These are phyloP conservation scores for Ammodytes dubius DNA, from an alignment of 2,113 vertebrate species.

Conservation along the genomic window DNA sequence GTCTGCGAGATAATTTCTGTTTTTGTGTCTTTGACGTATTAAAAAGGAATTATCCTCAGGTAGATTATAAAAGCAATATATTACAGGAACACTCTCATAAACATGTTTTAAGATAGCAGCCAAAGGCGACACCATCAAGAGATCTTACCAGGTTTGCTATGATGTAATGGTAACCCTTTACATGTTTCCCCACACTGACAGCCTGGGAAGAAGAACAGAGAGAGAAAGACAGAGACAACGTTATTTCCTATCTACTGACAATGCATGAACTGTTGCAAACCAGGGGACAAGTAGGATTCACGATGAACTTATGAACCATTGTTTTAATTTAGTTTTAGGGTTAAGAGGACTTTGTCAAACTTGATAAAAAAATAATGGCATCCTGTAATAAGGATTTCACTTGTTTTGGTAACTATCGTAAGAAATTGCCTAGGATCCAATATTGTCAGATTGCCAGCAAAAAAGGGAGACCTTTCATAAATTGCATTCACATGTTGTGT, in stretches of 20 bases:
- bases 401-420: not conserved
- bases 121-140: not conserved
- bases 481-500: not conserved
- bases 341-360: not conserved
- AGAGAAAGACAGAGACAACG: conserved; percentile 23
- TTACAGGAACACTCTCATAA: not conserved
- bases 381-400: not conserved
- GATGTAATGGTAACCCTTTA: conserved; percentile 98
- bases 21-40: not conserved
- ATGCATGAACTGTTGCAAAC: conserved; percentile 23
- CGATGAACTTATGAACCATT: not conserved
- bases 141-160: conserved; percentile 96
- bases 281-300: not conserved
- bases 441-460: not conserved
- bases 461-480: not conserved
- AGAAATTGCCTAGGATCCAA: not conserved
- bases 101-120: not conserved
- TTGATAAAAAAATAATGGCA: not conserved
- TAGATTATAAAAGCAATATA: not conserved
- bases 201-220: conserved; percentile 81
- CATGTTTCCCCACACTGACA: conserved; percentile 96
- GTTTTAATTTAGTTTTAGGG: not conserved
- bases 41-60: not conserved
- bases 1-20: not conserved
- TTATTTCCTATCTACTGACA: not conserved